phyloP scores from a whole-genome alignment of 2,113 vertebrate genomes.

The Sakesphorus luctuosus region DNA sequence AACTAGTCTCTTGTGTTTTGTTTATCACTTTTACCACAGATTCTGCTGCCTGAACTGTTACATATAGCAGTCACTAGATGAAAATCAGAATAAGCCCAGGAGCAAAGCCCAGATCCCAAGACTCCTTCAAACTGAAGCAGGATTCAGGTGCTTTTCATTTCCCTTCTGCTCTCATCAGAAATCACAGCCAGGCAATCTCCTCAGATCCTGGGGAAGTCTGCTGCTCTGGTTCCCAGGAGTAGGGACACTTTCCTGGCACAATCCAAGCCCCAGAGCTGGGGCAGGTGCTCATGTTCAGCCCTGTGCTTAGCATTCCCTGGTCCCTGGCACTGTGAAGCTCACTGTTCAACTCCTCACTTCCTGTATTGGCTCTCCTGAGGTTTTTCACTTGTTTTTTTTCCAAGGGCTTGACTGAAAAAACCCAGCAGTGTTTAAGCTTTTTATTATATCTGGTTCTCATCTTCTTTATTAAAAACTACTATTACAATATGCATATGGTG shows the following conservation, averaged over 20 bases:
- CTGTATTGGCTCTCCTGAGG: not conserved
- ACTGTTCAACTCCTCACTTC: not conserved
- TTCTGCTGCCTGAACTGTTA: not conserved
- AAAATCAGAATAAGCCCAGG: not conserved
- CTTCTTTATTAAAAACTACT: not conserved
- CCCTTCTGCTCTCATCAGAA: not conserved
- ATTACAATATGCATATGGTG: not conserved
- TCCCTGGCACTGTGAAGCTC: not conserved
- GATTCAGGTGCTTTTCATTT: not conserved
- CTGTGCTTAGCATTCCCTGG: not conserved
- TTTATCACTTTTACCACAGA: not conserved
- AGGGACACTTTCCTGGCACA: not conserved
- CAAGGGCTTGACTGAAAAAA: not conserved
- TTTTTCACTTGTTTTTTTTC: not conserved
- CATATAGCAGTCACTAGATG: not conserved
- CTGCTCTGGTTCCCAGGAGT: not conserved
- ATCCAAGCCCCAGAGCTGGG: not conserved
- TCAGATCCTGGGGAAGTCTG: fast-evolving
- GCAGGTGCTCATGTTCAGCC: not conserved
- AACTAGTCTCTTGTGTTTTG: not conserved
- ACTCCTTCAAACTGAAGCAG: not conserved
- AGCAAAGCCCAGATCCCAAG: not conserved
- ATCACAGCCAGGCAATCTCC: not conserved
- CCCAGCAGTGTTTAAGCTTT: not conserved
- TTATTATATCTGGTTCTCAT: not conserved